Percentiles rank a stretch among this genome's conserved stretches.
Evolutionary conservation across 1,140 invertebrate species (phyloP).

Genomic region (Nasonia giraulti): DNA sequence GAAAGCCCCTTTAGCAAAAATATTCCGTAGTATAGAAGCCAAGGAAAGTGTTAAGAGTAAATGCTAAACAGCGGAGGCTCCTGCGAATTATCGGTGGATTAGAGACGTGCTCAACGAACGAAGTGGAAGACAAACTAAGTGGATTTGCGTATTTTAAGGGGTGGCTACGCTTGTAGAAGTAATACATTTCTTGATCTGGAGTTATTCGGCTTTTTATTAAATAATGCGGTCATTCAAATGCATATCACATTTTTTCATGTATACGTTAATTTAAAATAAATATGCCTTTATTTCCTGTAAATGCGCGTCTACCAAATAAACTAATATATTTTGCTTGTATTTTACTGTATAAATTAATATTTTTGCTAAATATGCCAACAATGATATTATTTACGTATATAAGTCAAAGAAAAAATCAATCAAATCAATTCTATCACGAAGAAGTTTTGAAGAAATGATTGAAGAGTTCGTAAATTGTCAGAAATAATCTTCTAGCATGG

Average conservation of each 20-base stretch:
- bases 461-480: background rate
- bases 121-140: background rate
- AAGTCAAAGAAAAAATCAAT: background rate
- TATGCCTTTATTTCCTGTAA: too few species aligned
- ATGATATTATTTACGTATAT: background rate
- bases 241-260: too few species aligned
- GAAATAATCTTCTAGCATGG: background rate
- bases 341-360: too few species aligned
- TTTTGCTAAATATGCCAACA: background rate
- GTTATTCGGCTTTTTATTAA: too few species aligned
- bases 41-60: background rate
- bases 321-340: too few species aligned
- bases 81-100: background rate
- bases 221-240: too few species aligned
- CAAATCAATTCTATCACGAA: background rate
- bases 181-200: too few species aligned
- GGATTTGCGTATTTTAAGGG: background rate
- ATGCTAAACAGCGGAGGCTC: background rate
- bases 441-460: background rate
- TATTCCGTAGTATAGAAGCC: background rate
- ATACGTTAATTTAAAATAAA: too few species aligned
- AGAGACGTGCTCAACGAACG: background rate
- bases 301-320: too few species aligned
- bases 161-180: too few species aligned
- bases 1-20: background rate